Percentiles rank a stretch among this genome's conserved stretches.
These are phyloP conservation scores for Leptopilina drosophilae DNA, from an alignment of 2,888 invertebrate genomes.

Conservation along the genomic window DNA sequence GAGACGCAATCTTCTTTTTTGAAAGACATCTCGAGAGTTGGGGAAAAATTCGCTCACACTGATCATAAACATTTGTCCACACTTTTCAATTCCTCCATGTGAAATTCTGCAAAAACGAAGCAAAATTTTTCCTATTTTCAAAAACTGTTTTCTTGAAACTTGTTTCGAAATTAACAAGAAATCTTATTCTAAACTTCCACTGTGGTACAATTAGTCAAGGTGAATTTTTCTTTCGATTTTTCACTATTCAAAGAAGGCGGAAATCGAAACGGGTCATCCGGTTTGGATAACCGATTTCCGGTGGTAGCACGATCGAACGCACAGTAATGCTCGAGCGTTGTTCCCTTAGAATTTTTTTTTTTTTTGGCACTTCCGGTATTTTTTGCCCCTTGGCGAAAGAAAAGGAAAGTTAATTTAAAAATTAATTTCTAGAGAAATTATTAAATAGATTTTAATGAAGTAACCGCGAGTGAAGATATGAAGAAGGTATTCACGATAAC, in stretches of 20 bases:
- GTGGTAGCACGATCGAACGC: slow-evolving; percentile 18
- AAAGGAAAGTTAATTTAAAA: background rate
- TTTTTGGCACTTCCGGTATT: slow-evolving; percentile 19
- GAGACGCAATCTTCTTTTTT: too few relatives aligned
- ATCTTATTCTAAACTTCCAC: too few relatives aligned
- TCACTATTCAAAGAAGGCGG: background rate
- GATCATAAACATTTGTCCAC: too few relatives aligned
- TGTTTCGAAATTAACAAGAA: too few relatives aligned
- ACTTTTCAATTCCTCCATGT: too few relatives aligned
- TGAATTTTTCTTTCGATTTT: background rate
- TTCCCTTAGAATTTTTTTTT: slow-evolving; percentile 27
- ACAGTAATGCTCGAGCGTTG: slow-evolving; percentile 2
- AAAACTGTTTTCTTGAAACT: background rate
- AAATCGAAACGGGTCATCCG: slow-evolving; percentile 6
- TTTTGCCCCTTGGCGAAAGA: background rate
- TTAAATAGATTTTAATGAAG: background rate
- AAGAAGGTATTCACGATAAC: slow-evolving; percentile 47
- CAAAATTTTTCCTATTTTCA: background rate
- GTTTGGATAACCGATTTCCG: slow-evolving; percentile 20
- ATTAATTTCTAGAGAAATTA: slow-evolving; percentile 33
- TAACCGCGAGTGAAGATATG: slow-evolving; percentile 9
- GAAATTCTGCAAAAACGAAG: too few relatives aligned
- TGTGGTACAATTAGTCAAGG: too few relatives aligned
- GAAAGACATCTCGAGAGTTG: too few relatives aligned
- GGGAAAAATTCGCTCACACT: background rate